Percentiles rank a stretch among this genome's conserved stretches.
These are phyloP conservation scores for Sebastes itinus DNA, from an alignment of 2,797 vertebrate genomes.

Conservation along the genomic window DNA sequence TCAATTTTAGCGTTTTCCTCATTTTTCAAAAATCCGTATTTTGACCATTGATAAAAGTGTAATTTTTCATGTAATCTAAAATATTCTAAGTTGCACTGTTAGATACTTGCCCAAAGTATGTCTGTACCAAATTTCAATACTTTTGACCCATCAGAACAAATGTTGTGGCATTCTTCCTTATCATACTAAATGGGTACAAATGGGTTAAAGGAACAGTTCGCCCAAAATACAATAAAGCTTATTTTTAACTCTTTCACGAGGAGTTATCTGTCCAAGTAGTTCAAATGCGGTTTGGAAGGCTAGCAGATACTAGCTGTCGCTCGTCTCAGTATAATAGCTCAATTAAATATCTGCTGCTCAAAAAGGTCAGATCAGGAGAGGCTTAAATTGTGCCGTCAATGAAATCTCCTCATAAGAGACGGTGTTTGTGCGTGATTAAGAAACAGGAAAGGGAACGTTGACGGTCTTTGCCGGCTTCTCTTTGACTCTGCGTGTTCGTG, in stretches of 20 bases:
- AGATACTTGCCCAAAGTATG: no score
- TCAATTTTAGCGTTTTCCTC: no score
- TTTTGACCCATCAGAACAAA: no score
- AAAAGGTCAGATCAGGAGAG: background rate
- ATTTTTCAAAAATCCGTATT: no score
- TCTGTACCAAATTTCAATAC: no score
- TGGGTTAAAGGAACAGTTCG: background rate
- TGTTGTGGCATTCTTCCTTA: no score
- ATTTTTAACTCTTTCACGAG: background rate
- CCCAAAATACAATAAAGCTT: background rate
- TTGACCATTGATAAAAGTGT: no score
- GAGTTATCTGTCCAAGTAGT: background rate
- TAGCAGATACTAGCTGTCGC: background rate
- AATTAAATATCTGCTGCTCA: background rate
- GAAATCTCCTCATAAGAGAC: background rate
- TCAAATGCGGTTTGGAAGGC: background rate
- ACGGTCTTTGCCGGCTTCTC: background rate
- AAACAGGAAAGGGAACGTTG: background rate
- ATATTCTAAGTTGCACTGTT: no score
- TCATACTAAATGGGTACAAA: no score
- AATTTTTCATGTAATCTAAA: no score
- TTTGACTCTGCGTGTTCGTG: slow-evolving; percentile 15
- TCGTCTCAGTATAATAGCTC: background rate
- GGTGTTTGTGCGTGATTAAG: background rate
- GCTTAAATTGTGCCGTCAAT: background rate